Conservation (phyloP, 2,888 invertebrate genomes). For the Trimorus sp. region DNA sequence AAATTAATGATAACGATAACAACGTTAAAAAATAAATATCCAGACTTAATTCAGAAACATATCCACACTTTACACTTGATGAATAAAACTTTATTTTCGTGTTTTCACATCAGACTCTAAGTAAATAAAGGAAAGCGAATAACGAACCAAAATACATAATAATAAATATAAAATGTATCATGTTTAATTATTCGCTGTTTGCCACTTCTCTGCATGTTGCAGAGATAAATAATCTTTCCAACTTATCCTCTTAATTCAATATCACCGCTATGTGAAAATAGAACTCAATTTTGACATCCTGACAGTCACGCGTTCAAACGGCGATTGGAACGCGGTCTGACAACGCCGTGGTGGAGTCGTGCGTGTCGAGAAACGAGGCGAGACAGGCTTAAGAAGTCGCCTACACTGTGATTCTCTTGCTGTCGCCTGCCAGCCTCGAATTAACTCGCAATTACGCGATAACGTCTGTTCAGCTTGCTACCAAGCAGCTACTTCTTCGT, state of each 20-base stretch:
- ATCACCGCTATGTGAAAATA: slow-evolving; percentile 52
- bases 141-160: too few species aligned
- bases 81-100: too few species aligned
- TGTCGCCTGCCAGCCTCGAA: slow-evolving; percentile 75
- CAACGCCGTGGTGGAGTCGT: slow-evolving; percentile 56
- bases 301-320: slow-evolving; percentile 56
- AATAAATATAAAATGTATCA: too few species aligned
- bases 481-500: slow-evolving; percentile 50
- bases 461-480: slow-evolving; percentile 69
- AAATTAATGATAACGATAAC: too few species aligned
- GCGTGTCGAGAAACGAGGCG: slow-evolving; percentile 64
- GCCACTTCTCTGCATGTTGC: too few species aligned
- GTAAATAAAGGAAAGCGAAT: too few species aligned
- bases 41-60: too few species aligned
- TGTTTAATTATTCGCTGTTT: too few species aligned
- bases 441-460: slow-evolving; percentile 80
- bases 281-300: slow-evolving; percentile 61
- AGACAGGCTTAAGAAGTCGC: slow-evolving; percentile 70
- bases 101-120: too few species aligned
- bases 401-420: slow-evolving; percentile 74
- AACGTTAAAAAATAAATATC: too few species aligned
- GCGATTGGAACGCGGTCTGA: slow-evolving; percentile 50
- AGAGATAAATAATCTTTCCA: too few species aligned
- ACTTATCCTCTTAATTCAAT: slow-evolving; percentile 35
- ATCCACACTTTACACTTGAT: too few species aligned